Base-by-base conservation (phyloP, 2,888 invertebrate species). In the Melieria picta region DNA sequence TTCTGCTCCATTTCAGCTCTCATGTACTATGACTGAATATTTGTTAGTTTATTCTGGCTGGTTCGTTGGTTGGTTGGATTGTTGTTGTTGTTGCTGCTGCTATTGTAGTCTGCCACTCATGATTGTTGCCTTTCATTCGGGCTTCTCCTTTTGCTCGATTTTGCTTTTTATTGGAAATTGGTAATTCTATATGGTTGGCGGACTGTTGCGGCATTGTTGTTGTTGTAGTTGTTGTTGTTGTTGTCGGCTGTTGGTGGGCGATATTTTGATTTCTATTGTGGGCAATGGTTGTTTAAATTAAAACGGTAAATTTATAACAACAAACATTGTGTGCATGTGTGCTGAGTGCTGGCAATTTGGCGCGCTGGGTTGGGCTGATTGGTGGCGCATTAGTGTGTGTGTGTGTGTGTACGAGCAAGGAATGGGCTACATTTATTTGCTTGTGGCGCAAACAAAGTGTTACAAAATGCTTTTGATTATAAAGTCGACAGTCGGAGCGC, bases 121-220 rank as follows among this genome's bases (percentile, higher is more conserved):
- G 65, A 65, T 65, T 71, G 65, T 74, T 71, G 55, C 57, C 65
- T 70, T 46, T 67, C 61, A 66, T 72, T 30, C 30, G 66, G 61
- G 47, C 67, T 63, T 58, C 48, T 66, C 42, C 50, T 57, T 58
- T 70, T 73, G 69, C 48, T 47, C 58, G 55, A 65, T 65, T 74
- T 70, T 70, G 63, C 72, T 74, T 78, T 77, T 78, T 76, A 76
- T 78, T 78, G 79, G 77, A 81, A 85, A 83, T 83, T 84, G 83
- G 83, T 82, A 83, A 83, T 81, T 82, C 77, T 79, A 83, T 85
- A 85, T 79, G 79, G 81, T 85, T 84, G 83, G 77, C 84, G 84
- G 84, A 48, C 11, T n/a, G 11, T 16, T 16, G 63, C 70, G 46
- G 45, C 43, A 48, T 47, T 48, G 67, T 6, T 43, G 64, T 4